Conservation (phyloP, 1,140 invertebrate species). For the Kradibia gibbosae region DNA sequence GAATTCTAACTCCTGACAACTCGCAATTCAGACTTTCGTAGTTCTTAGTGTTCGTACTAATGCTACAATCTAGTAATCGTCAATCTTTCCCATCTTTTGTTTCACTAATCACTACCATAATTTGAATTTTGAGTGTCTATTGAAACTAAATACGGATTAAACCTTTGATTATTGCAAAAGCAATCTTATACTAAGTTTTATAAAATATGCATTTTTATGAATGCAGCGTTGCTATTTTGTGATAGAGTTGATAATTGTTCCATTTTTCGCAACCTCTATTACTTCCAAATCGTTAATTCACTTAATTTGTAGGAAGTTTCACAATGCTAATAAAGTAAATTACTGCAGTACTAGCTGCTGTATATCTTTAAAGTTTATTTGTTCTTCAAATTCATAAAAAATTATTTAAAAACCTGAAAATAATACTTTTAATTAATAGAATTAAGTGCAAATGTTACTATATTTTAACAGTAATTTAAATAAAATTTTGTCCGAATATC, state of each 20-base stretch:
- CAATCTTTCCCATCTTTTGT: background rate
- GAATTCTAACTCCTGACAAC: background rate
- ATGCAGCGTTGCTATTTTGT: background rate
- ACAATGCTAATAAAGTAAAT: slow-evolving; percentile 1
- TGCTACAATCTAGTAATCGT: background rate
- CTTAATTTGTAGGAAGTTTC: background rate
- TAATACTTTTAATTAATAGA: background rate
- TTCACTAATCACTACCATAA: background rate
- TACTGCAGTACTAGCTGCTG: background rate
- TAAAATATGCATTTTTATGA: slow-evolving; percentile 6
- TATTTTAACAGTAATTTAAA: background rate
- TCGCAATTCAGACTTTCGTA: no score
- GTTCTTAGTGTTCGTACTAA: no score
- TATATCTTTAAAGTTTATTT: background rate
- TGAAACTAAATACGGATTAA: background rate
- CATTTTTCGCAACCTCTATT: slow-evolving; percentile 20
- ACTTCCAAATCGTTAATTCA: background rate
- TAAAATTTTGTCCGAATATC: background rate
- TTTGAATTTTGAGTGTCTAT: background rate
- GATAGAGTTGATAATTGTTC: slow-evolving; percentile 32
- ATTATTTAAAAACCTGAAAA: background rate
- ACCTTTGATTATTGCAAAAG: background rate
- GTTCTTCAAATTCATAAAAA: background rate
- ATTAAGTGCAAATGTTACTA: background rate
- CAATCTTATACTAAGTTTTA: slow-evolving; percentile 9